Percentiles rank a stretch among this genome's conserved stretches.
phyloP scores from a whole-genome alignment of 2,113 vertebrate genomes.

The Anhinga anhinga region DNA sequence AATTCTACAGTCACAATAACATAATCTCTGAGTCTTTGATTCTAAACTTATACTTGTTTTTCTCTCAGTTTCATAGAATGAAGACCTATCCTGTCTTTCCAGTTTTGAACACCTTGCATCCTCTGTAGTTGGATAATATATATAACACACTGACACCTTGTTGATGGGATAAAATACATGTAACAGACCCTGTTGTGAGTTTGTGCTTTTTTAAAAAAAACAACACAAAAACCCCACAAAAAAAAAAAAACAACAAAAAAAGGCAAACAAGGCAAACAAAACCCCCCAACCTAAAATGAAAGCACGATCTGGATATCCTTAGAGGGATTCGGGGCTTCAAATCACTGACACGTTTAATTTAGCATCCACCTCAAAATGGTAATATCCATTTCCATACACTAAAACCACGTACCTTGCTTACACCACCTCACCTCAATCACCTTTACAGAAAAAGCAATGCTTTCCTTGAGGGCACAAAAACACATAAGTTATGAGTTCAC shows the following conservation, averaged over 20 bases:
- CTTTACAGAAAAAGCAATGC: not conserved
- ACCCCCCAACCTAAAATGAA: not conserved
- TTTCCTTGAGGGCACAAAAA: not conserved
- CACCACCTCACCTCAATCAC: not conserved
- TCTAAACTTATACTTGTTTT: not conserved
- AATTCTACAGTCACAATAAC: not conserved
- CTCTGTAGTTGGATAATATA: not conserved
- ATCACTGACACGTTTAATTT: not conserved
- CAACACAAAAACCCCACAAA: too few species aligned
- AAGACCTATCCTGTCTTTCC: not conserved
- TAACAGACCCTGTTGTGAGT: not conserved
- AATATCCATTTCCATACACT: not conserved
- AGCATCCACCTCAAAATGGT: not conserved
- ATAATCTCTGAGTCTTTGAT: not conserved
- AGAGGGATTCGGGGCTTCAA: not conserved
- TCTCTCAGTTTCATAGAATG: not conserved
- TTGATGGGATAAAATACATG: not conserved
- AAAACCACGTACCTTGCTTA: not conserved
- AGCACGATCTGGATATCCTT: not conserved
- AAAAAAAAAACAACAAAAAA: not conserved
- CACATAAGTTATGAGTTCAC: not conserved
- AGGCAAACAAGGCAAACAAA: not conserved
- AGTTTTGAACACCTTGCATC: not conserved
- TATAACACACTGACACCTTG: not conserved
- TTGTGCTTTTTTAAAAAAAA: not conserved